Evolutionary conservation across 2,888 invertebrate species (phyloP).

Genomic region (Callimorpha dominula): DNA sequence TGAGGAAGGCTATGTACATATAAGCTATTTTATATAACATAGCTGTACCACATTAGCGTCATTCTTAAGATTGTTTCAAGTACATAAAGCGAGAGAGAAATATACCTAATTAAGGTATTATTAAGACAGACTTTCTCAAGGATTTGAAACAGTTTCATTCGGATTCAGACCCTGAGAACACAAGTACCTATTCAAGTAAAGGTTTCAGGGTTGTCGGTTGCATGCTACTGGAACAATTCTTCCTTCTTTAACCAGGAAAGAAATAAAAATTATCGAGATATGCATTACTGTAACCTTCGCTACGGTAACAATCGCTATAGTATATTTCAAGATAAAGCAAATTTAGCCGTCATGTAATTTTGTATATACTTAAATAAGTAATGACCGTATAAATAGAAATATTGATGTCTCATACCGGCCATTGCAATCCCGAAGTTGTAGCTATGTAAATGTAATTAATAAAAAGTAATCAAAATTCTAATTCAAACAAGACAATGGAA

Average conservation of each 20-base stretch:
- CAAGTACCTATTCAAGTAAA: slow-evolving; percentile 29
- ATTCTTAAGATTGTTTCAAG: background rate
- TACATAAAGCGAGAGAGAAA: background rate
- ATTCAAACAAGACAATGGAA: too few species aligned
- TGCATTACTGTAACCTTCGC: slow-evolving; percentile 1
- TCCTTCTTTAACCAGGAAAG: slow-evolving; percentile 19
- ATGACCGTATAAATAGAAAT: too few species aligned
- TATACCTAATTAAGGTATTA: background rate
- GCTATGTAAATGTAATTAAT: too few species aligned
- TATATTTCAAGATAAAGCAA: background rate
- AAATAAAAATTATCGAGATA: background rate
- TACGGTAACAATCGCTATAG: background rate
- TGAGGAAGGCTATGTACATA: too few species aligned
- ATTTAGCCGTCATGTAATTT: too few species aligned
- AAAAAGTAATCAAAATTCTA: too few species aligned
- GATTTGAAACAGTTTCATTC: slow-evolving; percentile 8
- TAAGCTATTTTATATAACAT: too few species aligned
- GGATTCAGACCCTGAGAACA: slow-evolving; percentile 20
- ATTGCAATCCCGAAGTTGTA: too few species aligned
- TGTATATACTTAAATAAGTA: too few species aligned
- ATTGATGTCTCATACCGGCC: too few species aligned
- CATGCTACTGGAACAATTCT: slow-evolving; percentile 4
- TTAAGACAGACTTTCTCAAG: slow-evolving; percentile 8
- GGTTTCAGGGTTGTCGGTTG: slow-evolving; percentile 31
- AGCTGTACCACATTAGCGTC: background rate